Evolutionary conservation across 2,888 invertebrate species (phyloP), one percentile per base, ranked within the genome.

Genomic region (Drosophila kokeensis): DNA sequence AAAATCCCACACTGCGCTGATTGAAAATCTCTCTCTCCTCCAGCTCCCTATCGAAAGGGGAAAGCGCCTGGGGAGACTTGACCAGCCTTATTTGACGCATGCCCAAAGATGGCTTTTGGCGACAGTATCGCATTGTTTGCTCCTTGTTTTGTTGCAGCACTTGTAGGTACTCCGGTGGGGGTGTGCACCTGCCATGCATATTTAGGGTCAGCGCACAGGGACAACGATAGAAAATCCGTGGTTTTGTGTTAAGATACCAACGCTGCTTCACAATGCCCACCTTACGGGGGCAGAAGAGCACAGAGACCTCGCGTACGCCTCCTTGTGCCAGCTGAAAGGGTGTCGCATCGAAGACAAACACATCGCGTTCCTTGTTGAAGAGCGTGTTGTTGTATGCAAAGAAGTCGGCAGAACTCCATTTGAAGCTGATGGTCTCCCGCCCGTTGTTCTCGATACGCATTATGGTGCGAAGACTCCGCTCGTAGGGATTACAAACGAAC

Each of bases 401-500:
- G 59, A 81, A 90, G 0, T 83, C 49, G 1, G 74, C 69, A 2
- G 64, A 70, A 1, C 27, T 53, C 92, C 91, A 91, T 21, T 53
- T 68, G 18, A 89, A 90, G 10, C 54, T 64, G 4, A 91, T 29
- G 0, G 73, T 32, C 7, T 72, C 65, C 0, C 34, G 29, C 0
- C 91, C 91, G 8, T 80, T 64, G 59, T 91, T 92, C 50, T 91
- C 81, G n/a, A 91, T 58, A 24, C 78, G 82, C 59, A 92, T 66
- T 0, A 90, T 68, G 1, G 79, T 82, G 32, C 90, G 90, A 2
- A 79, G 38, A 4, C 69, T 63, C 1, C 62, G 73, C 42, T 87
- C 82, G 55, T 79, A 92, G 3, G 92, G 91, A 45, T 81, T 73
- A 40, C 91, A 87, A 0, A 71, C 70, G 42, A 91, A 91, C 48